Evolutionary conservation across 2,797 vertebrate species (phyloP), one percentile per base, ranked within the genome.

Genomic region (Sebastes kiyomatsui): DNA sequence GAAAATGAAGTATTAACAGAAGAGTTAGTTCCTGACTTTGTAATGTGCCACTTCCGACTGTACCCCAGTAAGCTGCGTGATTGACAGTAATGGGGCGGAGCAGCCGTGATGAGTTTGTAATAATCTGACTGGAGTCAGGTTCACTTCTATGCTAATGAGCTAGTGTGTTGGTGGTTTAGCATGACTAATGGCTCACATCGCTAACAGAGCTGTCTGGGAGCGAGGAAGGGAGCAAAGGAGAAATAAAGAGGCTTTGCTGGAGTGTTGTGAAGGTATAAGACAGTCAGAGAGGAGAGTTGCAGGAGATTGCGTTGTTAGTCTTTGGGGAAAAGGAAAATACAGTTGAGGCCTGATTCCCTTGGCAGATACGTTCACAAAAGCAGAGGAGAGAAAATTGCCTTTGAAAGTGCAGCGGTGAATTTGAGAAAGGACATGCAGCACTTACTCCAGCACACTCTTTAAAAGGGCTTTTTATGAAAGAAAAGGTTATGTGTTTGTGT

Each of bases 91-190:
- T 89, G 85, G 93, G 94, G 94, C 80, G 91, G 93, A 92, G 93
- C 89, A 85, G 88, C 77, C 7, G 18, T 79, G 86, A 90, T 92
- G 90, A 79, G 83, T 93, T 92, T 90, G 90, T 94, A 92, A 91
- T 95, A 95, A 94, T 95, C 94, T 92, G 92, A 92, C 94, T 92
- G 84, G 78, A 91, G 90, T 92, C 88, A 84, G 90, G 89, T 94
- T 93, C 84, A 76, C 84, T 87, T 90, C 92, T 91, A 94, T 94
- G 93, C 90, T 94, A 94, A 95, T 95, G 92, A 93, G 84, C 73
- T 42, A 79, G 86, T 72, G 89, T 93, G 90, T 90, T 86, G 89
- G 90, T 83, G 92, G 90, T 92, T 94, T 95, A 93, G 93, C 93
- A 92, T 93, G 92, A 92, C 89, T 94, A 94, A 95, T 94, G 85